Evolutionary conservation across 2,888 invertebrate genomes (phyloP).

Genomic region (Plusia festucae): DNA sequence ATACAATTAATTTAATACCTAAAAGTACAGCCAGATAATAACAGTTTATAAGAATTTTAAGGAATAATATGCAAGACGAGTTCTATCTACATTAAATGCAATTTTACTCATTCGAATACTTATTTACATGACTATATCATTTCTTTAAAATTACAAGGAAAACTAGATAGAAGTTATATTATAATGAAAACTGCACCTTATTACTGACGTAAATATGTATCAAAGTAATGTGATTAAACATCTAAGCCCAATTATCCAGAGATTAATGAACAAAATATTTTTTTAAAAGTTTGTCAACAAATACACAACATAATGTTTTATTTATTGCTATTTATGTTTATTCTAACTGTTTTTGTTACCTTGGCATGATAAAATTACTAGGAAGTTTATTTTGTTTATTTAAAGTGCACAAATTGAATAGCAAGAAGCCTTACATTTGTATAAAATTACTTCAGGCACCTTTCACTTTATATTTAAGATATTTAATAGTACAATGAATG

Average conservation of each 20-base stretch:
- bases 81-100: constrained; percentile 86
- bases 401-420: neutral
- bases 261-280: neutral
- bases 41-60: constrained; percentile 63
- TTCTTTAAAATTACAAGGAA: constrained; percentile 50
- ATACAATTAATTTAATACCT: constrained; percentile 65
- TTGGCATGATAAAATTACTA: neutral
- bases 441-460: constrained; percentile 4
- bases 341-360: neutral
- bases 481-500: neutral
- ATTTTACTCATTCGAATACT: constrained; percentile 78
- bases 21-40: constrained; percentile 69
- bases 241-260: neutral
- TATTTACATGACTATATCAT: constrained; percentile 79
- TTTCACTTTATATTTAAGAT: neutral
- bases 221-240: constrained; percentile 17
- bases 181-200: constrained; percentile 37
- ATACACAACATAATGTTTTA: too few relatives aligned
- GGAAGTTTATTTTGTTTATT: neutral
- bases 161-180: constrained; percentile 41
- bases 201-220: constrained; percentile 15
- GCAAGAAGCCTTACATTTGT: neutral
- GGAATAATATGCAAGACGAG: constrained; percentile 72
- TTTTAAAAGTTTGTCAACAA: too few relatives aligned
- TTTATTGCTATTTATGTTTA: neutral